These are phyloP conservation scores for Microcebus griseorufus DNA, from an alignment of 2,113 vertebrate species.

Conservation along the genomic window DNA sequence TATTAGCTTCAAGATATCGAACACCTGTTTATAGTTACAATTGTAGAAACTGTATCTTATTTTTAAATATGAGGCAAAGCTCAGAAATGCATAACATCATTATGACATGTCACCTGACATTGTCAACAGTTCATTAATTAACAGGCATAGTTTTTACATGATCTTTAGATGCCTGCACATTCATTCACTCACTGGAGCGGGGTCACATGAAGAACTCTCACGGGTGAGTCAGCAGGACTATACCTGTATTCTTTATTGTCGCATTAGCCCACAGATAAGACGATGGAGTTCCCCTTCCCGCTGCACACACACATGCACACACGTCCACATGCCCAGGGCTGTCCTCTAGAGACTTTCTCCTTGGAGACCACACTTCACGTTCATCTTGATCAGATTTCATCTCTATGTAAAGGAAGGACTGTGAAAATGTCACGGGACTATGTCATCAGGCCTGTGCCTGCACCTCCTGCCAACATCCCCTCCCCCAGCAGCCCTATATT, in stretches of 20 bases:
- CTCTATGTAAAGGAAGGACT: not conserved
- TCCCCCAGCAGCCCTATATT: not conserved
- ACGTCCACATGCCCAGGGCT: not conserved
- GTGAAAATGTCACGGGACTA: not conserved
- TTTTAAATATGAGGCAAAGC: not conserved
- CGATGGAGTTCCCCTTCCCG: too few relatives aligned
- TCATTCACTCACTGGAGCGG: not conserved
- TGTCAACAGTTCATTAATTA: not conserved
- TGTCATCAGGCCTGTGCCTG: accelerated
- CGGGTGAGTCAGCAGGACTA: not conserved
- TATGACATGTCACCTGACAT: not conserved
- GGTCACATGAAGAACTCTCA: not conserved
- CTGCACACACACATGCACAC: not conserved
- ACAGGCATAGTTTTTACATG: not conserved
- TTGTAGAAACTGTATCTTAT: not conserved
- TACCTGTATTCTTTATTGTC: not conserved
- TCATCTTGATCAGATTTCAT: not conserved
- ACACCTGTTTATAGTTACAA: not conserved
- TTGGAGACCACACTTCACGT: not conserved
- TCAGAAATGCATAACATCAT: not conserved
- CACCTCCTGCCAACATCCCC: not conserved
- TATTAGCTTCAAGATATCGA: not conserved
- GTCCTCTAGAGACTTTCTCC: not conserved
- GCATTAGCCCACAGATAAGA: not conserved
- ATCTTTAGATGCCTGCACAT: not conserved